A percentile compares a stretch with the other conserved stretches of the same genome.
Conservation (phyloP, 1,140 invertebrate genomes). For the Bilobella aurantiaca region DNA sequence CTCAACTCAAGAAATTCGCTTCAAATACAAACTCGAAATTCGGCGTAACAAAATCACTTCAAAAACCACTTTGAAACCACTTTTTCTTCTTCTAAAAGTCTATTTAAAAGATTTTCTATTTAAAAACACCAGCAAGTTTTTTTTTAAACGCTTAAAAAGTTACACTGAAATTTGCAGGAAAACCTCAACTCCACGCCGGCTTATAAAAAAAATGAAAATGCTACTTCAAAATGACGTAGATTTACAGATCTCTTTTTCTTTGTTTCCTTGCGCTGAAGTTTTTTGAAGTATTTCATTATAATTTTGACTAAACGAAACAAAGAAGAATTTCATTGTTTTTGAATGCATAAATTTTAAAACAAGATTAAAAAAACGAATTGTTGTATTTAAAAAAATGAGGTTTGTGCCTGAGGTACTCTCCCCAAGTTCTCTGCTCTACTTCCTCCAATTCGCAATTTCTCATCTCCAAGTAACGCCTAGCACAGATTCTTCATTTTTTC, state of each 20-base stretch:
- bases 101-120: neutral
- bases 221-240: too few relatives aligned
- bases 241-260: too few relatives aligned
- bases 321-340: too few relatives aligned
- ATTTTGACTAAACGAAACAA: too few relatives aligned
- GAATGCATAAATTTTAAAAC: too few relatives aligned
- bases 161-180: neutral
- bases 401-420: too few relatives aligned
- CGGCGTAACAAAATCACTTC: neutral
- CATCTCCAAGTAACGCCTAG: too few relatives aligned
- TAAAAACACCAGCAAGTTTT: neutral
- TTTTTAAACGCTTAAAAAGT: too few relatives aligned
- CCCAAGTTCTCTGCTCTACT: neutral
- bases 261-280: too few relatives aligned
- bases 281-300: too few relatives aligned
- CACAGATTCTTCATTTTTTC: too few relatives aligned
- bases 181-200: neutral
- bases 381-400: neutral
- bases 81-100: neutral
- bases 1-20: neutral
- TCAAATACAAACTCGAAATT: neutral
- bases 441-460: neutral
- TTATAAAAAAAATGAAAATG: neutral
- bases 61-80: too few relatives aligned
- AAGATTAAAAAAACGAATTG: neutral